A percentile compares a stretch with the other conserved stretches of the same genome.
These are phyloP conservation scores for Deroplatys truncata DNA, from an alignment of 2,888 invertebrate species.

Conservation along the genomic window DNA sequence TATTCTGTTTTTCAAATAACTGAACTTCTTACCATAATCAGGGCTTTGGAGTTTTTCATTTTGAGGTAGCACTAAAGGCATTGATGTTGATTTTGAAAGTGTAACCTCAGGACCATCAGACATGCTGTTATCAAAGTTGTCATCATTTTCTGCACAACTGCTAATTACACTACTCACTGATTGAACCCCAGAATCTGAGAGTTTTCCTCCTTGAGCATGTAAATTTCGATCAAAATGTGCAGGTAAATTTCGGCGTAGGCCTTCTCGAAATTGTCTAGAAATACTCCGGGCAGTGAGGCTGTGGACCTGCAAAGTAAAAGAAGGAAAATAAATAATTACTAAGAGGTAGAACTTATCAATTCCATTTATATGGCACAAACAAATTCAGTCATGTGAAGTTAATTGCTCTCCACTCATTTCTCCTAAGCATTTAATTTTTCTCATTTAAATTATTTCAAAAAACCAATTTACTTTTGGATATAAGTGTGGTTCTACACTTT, in stretches of 20 bases:
- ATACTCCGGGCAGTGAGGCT: conserved; percentile 78
- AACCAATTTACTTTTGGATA: no score
- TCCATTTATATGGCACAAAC: no score
- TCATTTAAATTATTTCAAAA: no score
- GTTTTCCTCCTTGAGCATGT: conserved; percentile 7
- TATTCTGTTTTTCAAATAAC: not conserved
- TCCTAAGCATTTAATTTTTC: no score
- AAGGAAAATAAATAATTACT: not conserved
- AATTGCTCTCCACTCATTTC: no score
- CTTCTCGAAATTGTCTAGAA: conserved; percentile 69
- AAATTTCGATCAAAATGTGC: conserved; percentile 31
- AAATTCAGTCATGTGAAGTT: no score
- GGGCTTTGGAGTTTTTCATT: not conserved
- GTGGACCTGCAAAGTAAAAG: conserved; percentile 50
- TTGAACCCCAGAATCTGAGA: not conserved
- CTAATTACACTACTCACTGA: not conserved
- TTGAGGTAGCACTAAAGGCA: not conserved
- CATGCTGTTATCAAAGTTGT: not conserved
- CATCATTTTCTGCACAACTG: not conserved
- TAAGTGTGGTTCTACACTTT: no score
- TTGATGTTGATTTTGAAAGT: not conserved
- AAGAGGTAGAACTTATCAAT: no score
- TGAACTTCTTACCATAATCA: not conserved
- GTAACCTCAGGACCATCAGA: not conserved
- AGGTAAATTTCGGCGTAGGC: conserved; percentile 49